phyloP scores from a whole-genome alignment of 1,140 invertebrate species.

The Ceratina calcarata region DNA sequence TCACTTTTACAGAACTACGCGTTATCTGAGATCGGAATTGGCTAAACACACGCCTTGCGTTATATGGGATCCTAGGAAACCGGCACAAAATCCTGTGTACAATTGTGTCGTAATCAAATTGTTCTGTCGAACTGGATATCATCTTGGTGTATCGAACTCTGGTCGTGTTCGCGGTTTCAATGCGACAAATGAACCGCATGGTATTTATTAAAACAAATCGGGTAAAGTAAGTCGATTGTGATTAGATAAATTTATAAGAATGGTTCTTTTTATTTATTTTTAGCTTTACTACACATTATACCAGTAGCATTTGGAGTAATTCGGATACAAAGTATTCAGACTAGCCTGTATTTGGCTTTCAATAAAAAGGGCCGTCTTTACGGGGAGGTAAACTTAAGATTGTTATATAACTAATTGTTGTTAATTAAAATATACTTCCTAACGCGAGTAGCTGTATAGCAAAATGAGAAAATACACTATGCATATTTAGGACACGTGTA shows the following conservation, averaged over 20 bases:
- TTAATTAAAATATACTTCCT: too few species aligned
- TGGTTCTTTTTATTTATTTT: slow-evolving; percentile 41
- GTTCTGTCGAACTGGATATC: slow-evolving; percentile 82
- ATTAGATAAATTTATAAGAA: background rate
- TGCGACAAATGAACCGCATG: slow-evolving; percentile 80
- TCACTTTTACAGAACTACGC: slow-evolving; percentile 43
- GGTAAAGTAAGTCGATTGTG: background rate
- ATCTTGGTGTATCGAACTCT: slow-evolving; percentile 81
- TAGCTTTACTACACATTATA: slow-evolving; percentile 82
- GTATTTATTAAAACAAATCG: slow-evolving; percentile 68
- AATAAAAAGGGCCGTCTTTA: slow-evolving; percentile 83
- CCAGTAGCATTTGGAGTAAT: slow-evolving; percentile 81
- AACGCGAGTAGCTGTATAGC: too few species aligned
- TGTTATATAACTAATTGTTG: too few species aligned
- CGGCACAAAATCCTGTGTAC: slow-evolving; percentile 67
- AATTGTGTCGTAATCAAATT: slow-evolving; percentile 79
- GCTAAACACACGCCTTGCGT: slow-evolving; percentile 50
- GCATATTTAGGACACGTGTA: too few species aligned
- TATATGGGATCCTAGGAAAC: slow-evolving; percentile 69
- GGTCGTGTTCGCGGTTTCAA: slow-evolving; percentile 81
- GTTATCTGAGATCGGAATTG: slow-evolving; percentile 31
- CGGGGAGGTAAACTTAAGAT: slow-evolving; percentile 82
- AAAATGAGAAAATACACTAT: too few species aligned
- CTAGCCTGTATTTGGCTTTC: slow-evolving; percentile 83
- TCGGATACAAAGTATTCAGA: slow-evolving; percentile 82